Evolutionary conservation across 2,113 vertebrate species (phyloP).

Genomic region (Charina bottae): DNA sequence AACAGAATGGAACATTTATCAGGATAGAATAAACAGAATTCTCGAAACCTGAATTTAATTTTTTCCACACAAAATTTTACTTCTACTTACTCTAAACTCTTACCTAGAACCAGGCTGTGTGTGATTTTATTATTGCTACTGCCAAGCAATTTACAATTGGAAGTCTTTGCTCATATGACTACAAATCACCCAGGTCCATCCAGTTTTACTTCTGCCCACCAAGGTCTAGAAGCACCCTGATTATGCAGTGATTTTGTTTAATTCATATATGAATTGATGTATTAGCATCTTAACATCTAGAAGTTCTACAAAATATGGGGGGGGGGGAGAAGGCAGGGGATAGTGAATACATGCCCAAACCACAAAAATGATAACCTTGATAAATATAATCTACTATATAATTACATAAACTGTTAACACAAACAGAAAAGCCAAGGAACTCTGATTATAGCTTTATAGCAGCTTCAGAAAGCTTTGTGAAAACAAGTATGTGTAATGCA

Average conservation of each 20-base stretch:
- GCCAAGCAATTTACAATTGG: background rate
- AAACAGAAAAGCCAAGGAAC: conserved; percentile 62
- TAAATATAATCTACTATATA: conserved; percentile 69
- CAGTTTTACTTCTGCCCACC: background rate
- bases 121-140: background rate
- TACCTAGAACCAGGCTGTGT: background rate
- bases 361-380: conserved; percentile 67
- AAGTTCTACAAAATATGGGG: background rate
- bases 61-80: background rate
- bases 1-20: background rate
- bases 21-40: background rate
- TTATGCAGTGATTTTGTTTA: background rate
- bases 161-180: background rate
- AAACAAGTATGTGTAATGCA: conserved; percentile 57
- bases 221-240: background rate
- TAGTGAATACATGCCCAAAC: conserved; percentile 54
- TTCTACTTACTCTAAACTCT: background rate
- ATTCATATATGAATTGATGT: background rate
- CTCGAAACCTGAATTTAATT: background rate
- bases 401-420: conserved; percentile 68
- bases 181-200: background rate
- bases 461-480: conserved; percentile 62
- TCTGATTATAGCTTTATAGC: conserved; percentile 44
- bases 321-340: background rate
- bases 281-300: conserved; percentile 8